phyloP scores from a whole-genome alignment of 2,797 vertebrate genomes.

The Amazonetta brasiliensis region DNA sequence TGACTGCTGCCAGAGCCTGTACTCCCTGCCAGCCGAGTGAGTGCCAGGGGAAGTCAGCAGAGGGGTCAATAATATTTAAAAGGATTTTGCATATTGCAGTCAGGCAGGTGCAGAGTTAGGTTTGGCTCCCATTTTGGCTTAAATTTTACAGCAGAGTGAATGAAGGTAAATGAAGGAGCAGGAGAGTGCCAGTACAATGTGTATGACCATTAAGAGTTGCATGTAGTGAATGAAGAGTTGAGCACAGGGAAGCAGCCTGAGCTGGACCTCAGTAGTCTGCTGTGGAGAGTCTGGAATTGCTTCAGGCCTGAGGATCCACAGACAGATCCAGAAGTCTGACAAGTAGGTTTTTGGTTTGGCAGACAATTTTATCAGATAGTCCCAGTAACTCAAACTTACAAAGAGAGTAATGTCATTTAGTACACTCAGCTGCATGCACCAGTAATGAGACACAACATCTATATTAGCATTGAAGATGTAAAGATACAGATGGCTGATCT shows the following conservation, averaged over 20 bases:
- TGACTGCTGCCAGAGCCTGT: background rate
- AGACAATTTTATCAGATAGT: background rate
- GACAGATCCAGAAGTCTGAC: background rate
- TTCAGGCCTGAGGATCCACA: background rate
- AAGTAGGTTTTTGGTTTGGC: background rate
- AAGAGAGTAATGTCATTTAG: background rate
- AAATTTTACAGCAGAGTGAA: background rate
- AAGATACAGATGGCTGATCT: background rate
- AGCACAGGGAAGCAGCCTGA: accelerated
- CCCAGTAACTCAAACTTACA: background rate
- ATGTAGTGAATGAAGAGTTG: background rate
- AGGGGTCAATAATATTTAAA: background rate
- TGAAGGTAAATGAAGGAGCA: background rate
- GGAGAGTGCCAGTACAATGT: background rate
- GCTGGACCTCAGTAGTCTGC: background rate
- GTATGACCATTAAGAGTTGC: background rate
- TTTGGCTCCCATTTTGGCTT: background rate
- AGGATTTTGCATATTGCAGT: background rate
- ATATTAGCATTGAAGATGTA: background rate
- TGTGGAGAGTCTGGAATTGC: background rate
- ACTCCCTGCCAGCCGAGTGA: background rate
- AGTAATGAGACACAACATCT: background rate
- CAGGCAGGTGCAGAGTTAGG: background rate
- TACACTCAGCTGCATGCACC: background rate
- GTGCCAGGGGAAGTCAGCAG: background rate